Percentiles rank a stretch among this genome's conserved stretches.
These are phyloP conservation scores for Pyrocoelia pectoralis DNA, from an alignment of 2,888 invertebrate genomes.

Conservation along the genomic window DNA sequence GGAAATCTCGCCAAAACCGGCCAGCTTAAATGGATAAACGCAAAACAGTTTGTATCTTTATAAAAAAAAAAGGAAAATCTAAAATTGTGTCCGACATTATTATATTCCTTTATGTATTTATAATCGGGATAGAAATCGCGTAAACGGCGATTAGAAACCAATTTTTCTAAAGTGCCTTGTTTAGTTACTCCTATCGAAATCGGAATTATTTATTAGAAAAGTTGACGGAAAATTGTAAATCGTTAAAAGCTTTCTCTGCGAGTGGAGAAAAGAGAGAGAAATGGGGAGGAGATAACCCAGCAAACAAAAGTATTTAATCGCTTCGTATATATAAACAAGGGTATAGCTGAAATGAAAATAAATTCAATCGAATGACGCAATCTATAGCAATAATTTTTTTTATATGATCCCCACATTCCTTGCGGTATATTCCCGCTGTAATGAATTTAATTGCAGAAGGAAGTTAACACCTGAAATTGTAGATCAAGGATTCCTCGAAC, in stretches of 20 bases:
- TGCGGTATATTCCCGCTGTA: constrained; percentile 8
- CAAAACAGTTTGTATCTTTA: constrained; percentile 28
- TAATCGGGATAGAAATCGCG: constrained; percentile 13
- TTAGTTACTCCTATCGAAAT: constrained; percentile 5
- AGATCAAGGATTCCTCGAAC: constrained; percentile 32
- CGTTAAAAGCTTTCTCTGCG: constrained; percentile 20
- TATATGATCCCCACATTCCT: constrained; percentile 18
- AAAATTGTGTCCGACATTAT: constrained; percentile 16
- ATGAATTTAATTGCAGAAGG: constrained; percentile 24
- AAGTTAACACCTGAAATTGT: constrained; percentile 24
- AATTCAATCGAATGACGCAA: constrained; percentile 18
- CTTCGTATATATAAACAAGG: constrained; percentile 14
- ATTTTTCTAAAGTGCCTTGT: constrained; percentile 5
- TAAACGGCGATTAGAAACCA: constrained; percentile 5
- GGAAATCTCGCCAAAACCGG: constrained; percentile 21
- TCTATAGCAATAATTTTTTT: constrained; percentile 23
- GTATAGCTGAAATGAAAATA: constrained; percentile 20
- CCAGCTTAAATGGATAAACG: constrained; percentile 29
- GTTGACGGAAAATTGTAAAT: constrained; percentile 25
- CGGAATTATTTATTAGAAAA: constrained; percentile 30
- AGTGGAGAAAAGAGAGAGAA: not conserved
- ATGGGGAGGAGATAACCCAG: constrained; percentile 15
- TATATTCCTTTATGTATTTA: not conserved
- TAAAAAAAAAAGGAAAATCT: constrained; percentile 12
- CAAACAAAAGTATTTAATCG: constrained; percentile 26